Base-by-base conservation (phyloP, 37 sponge, comb jelly and placozoan genomes). In the Bolinopsis microptera region DNA sequence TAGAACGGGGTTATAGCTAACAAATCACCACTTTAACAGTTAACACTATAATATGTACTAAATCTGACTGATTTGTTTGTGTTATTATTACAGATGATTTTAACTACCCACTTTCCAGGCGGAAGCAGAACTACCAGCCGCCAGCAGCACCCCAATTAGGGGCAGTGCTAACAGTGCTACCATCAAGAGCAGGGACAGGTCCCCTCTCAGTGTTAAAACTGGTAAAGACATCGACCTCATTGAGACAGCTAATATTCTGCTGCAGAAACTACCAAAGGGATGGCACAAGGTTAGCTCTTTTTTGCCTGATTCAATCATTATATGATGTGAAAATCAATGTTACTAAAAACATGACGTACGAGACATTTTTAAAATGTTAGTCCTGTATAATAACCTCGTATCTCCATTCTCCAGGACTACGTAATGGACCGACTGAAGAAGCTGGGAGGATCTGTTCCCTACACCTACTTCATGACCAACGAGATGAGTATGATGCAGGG, bases 231-330 rank as follows among this genome's bases (percentile, higher is more conserved):
- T 80, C 23, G 82, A 80, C 23, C 35, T 80, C 8, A 80, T 80
- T 22, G 82, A 80, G 23, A 80, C 82, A 34, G 82, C 82, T 32
- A 80, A 80, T 80, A 80, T 80, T 22, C 35, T 80, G 31, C 82
- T 80, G 3, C 82, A 80, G 82, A 80, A 80, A 80, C 82, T 80
- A 23, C 82, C 82, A 13, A 80, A 80, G 37, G 82, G 82, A 34
- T 80, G 82, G 82, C 82, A 80, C 37, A 80, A 80, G 82, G 82
- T 80, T 5, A 70, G 74, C n/a, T n/a, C n/a, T n/a, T n/a, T n/a
- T n/a, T n/a, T n/a, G n/a, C n/a, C n/a, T n/a, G n/a, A n/a, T n/a
- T n/a, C n/a, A n/a, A n/a, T n/a, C n/a, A n/a, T n/a, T n/a, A n/a
- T n/a, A n/a, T n/a, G n/a, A n/a, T n/a, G n/a, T n/a, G n/a, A n/a